Evolutionary conservation across 2,113 vertebrate species (phyloP).

Genomic region (Cnemophilus loriae): DNA sequence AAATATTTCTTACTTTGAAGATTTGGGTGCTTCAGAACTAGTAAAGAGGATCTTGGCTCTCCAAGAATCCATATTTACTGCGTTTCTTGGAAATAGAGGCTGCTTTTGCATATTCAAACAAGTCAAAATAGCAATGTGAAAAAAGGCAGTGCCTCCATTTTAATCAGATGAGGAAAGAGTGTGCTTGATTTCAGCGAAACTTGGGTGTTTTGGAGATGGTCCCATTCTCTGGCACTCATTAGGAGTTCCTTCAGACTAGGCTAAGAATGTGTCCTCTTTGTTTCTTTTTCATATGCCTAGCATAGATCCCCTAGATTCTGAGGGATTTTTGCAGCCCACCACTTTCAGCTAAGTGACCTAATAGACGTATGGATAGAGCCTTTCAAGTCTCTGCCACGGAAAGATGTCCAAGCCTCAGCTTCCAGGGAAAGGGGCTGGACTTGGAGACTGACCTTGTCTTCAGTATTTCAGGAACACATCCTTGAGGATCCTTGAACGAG

Average conservation of each 20-base stretch:
- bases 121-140: background rate
- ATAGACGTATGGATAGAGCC: background rate
- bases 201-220: background rate
- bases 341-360: background rate
- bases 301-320: background rate
- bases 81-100: background rate
- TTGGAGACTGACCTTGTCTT: background rate
- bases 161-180: background rate
- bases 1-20: conserved; percentile 31
- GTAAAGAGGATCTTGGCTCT: background rate
- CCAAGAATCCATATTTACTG: background rate
- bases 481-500: background rate
- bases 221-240: background rate
- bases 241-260: background rate
- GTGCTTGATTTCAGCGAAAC: background rate
- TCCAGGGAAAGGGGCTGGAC: background rate
- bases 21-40: background rate
- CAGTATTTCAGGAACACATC: background rate
- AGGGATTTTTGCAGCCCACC: background rate
- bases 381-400: background rate
- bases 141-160: background rate
- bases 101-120: background rate
- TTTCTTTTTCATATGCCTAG: background rate
- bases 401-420: background rate
- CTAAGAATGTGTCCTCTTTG: accelerated